These are phyloP conservation scores for Lepas anatifera DNA, from an alignment of 2,888 invertebrate species.

Conservation along the genomic window DNA sequence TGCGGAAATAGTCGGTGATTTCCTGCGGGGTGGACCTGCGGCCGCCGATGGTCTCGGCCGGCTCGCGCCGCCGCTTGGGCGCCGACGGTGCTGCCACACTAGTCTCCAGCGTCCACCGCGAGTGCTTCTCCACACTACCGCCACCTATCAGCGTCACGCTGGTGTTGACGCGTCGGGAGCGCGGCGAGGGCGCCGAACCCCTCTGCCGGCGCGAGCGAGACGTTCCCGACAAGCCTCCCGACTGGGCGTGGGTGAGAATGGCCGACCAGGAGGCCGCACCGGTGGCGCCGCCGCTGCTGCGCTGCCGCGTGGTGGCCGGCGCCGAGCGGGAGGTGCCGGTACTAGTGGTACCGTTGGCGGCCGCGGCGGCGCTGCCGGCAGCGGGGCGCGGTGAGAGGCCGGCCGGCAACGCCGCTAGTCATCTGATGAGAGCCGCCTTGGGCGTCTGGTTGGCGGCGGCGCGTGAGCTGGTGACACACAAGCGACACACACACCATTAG, in stretches of 20 bases:
- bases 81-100: background rate
- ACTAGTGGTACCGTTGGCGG: too few relatives aligned
- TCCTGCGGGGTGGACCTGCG: background rate
- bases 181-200: too few relatives aligned
- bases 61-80: background rate
- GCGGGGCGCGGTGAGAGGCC: background rate
- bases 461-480: conserved; percentile 2
- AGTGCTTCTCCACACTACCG: background rate
- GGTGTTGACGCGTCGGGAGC: background rate
- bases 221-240: background rate
- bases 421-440: conserved; percentile 23
- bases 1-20: conserved; percentile 8
- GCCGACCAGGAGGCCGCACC: background rate
- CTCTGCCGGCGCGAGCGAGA: background rate
- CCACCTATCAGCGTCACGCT: background rate
- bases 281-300: background rate
- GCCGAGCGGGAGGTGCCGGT: background rate
- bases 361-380: too few relatives aligned
- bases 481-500: too few relatives aligned
- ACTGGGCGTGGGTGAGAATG: background rate
- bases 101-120: background rate
- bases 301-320: background rate
- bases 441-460: conserved; percentile 19
- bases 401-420: conserved; percentile 23
- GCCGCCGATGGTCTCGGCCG: background rate